These are phyloP conservation scores for Hydrozoanthus gracilis DNA, from an alignment of 92 coral and sea anemone species.

Conservation along the genomic window DNA sequence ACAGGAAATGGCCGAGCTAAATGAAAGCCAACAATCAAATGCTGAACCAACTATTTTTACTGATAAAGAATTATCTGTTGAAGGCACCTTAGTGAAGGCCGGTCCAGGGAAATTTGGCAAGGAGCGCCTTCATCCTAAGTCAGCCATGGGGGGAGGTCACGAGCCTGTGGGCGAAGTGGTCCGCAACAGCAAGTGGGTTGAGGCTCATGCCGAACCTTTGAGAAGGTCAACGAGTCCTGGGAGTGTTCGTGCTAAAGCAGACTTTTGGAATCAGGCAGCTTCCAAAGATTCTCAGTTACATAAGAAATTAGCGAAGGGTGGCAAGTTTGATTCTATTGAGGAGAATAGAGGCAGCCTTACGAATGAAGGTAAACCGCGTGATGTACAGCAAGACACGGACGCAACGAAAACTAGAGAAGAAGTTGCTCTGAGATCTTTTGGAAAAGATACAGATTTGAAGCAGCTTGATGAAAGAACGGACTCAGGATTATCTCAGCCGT, in stretches of 20 bases:
- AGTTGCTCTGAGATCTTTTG: not conserved
- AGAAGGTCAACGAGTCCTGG: slow-evolving; percentile 27
- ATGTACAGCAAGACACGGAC: not conserved
- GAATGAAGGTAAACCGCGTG: not conserved
- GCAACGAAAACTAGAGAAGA: not conserved
- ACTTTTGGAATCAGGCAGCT: slow-evolving; percentile 29
- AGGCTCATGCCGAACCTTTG: slow-evolving; percentile 23
- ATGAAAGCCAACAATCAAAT: slow-evolving; percentile 41
- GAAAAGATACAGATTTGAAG: not conserved
- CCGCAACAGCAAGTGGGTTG: slow-evolving; percentile 44
- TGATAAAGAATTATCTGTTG: not conserved
- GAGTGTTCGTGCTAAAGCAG: slow-evolving; percentile 39
- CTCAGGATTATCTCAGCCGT: not conserved
- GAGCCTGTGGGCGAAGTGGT: slow-evolving; percentile 1
- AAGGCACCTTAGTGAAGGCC: not conserved
- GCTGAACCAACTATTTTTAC: slow-evolving; percentile 14
- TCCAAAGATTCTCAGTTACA: not conserved
- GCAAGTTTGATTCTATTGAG: slow-evolving; percentile 1
- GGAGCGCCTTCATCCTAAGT: not conserved
- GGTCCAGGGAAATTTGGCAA: not conserved
- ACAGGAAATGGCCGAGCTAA: slow-evolving; percentile 36
- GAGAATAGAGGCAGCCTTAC: not conserved
- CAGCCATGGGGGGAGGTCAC: not conserved
- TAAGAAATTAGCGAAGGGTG: not conserved
- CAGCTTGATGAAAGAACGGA: not conserved